Conservation (phyloP, 2,113 vertebrate species). For the Oostethus manadensis region DNA sequence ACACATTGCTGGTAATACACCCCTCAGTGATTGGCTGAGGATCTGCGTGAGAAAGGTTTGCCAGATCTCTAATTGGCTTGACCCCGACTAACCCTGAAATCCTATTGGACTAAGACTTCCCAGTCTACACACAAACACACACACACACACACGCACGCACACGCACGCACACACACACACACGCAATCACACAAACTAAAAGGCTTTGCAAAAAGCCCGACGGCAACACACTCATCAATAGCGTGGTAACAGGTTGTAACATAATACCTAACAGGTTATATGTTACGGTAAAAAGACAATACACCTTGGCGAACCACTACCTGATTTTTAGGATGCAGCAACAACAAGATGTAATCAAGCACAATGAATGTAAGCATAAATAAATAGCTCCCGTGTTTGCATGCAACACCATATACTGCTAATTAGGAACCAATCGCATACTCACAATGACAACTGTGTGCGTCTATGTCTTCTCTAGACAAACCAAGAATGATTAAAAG, state of each 20-base stretch:
- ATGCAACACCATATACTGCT: constrained; percentile 16
- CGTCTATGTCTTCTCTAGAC: constrained; percentile 15
- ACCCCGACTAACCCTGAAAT: constrained; percentile 81
- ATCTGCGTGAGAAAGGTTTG: constrained; percentile 72
- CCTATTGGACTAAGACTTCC: constrained; percentile 78
- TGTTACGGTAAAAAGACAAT: no score
- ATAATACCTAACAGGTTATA: constrained; percentile 1
- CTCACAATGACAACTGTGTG: constrained; percentile 22
- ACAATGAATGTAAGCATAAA: neutral
- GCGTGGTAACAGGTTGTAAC: constrained; percentile 9
- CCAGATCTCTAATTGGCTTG: constrained; percentile 83
- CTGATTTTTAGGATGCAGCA: no score
- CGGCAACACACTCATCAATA: constrained; percentile 38
- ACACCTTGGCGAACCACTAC: no score
- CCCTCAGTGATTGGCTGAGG: constrained; percentile 66
- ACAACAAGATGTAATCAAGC: neutral
- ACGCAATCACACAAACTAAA: constrained; percentile 32
- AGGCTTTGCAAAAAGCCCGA: constrained; percentile 16
- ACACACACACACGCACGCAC: constrained; percentile 23
- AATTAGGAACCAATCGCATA: constrained; percentile 26
- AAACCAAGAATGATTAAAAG: constrained; percentile 24
- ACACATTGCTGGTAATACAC: constrained; percentile 58
- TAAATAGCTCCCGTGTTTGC: neutral
- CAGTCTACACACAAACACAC: constrained; percentile 45
- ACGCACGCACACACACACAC: constrained; percentile 20